These are phyloP conservation scores for Yasuhikotakia modesta DNA, from an alignment of 2,797 vertebrate species.

Conservation along the genomic window DNA sequence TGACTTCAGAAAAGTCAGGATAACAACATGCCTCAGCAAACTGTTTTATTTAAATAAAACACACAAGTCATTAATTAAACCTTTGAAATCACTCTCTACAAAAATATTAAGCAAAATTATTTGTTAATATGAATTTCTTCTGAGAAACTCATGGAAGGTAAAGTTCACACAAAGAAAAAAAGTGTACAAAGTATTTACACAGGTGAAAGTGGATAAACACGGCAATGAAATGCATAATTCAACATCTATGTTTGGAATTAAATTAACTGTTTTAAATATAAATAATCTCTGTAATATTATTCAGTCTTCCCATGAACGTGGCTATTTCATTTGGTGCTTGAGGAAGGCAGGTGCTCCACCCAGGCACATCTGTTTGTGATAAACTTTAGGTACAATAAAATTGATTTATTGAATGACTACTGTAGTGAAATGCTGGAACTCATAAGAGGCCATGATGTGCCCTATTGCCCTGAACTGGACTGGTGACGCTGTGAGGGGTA, in stretches of 20 bases:
- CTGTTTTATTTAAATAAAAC: slow-evolving; percentile 65
- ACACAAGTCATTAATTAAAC: slow-evolving; percentile 43
- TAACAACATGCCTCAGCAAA: slow-evolving; percentile 3
- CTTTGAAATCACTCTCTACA: slow-evolving; percentile 21
- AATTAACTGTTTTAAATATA: slow-evolving; percentile 17
- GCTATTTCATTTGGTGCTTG: not conserved
- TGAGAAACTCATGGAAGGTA: slow-evolving; percentile 23
- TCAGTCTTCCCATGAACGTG: not conserved
- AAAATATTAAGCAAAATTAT: slow-evolving; percentile 38
- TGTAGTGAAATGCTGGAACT: not conserved
- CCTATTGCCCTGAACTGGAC: slow-evolving; percentile 21
- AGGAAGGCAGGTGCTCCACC: not conserved
- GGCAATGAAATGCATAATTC: slow-evolving; percentile 23
- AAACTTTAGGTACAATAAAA: slow-evolving; percentile 18
- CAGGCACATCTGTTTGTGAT: not conserved
- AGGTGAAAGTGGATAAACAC: slow-evolving; percentile 14
- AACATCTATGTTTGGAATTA: slow-evolving; percentile 12
- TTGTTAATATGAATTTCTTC: not conserved
- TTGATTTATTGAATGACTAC: not conserved
- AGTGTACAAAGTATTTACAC: slow-evolving; percentile 24
- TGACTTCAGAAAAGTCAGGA: not conserved
- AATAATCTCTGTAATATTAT: slow-evolving; percentile 30
- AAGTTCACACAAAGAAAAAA: slow-evolving; percentile 26
- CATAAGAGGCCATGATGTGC: not conserved
- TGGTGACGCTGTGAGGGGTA: not conserved